A percentile compares a stretch with the other conserved stretches of the same genome.
Conservation (phyloP, 2,113 vertebrate species). For the Carettochelys insculpta region DNA sequence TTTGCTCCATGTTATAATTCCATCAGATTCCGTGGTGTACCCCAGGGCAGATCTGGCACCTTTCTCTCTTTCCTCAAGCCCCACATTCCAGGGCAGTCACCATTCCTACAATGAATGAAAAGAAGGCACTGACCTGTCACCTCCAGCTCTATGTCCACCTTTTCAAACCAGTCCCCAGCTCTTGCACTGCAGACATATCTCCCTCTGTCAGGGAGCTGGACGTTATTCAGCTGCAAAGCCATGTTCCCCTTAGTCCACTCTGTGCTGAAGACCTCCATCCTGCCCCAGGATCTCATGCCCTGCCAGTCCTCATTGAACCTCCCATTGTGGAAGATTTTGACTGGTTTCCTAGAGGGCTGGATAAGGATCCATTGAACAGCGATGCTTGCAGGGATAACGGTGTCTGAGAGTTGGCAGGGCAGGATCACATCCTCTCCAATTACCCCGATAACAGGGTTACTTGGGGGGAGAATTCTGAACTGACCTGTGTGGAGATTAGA, state of each 20-base stretch:
- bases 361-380: not conserved
- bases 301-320: not conserved
- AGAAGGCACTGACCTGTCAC: not conserved
- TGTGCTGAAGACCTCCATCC: not conserved
- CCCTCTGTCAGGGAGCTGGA: not conserved
- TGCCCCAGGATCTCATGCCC: not conserved
- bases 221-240: not conserved
- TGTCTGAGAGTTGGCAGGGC: not conserved
- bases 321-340: not conserved
- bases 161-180: not conserved
- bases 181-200: not conserved
- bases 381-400: not conserved
- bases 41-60: too few relatives aligned
- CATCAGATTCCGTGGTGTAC: too few relatives aligned
- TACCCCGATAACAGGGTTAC: not conserved
- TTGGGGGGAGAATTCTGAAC: not conserved
- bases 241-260: not conserved
- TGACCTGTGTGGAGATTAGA: not conserved
- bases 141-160: not conserved
- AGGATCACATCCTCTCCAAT: not conserved
- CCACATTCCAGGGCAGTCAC: not conserved
- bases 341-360: not conserved
- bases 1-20: too few relatives aligned
- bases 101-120: not conserved
- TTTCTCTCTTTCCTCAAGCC: not conserved